These are phyloP conservation scores for Elephantulus edwardii DNA, from an alignment of 2,113 vertebrate species.

Conservation along the genomic window DNA sequence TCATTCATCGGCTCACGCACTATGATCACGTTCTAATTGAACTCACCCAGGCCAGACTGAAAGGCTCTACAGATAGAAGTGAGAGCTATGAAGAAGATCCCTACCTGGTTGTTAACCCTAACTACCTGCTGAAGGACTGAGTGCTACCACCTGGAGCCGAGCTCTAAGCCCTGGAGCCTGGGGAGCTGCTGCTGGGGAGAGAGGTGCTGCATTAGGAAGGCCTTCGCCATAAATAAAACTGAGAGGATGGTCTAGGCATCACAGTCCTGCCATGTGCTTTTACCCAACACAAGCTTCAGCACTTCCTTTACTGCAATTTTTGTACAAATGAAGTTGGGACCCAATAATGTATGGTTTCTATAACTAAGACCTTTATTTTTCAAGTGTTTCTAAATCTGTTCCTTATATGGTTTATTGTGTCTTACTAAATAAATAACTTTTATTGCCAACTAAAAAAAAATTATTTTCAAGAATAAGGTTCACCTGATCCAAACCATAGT, in stretches of 20 bases:
- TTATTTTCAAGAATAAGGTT: too few relatives aligned
- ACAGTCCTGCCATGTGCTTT: not conserved
- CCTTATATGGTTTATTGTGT: not conserved
- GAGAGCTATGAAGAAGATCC: slow-evolving; percentile 87
- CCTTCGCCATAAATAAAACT: not conserved
- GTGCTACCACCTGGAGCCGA: not conserved
- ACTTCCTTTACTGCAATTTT: not conserved
- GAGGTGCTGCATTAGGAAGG: not conserved
- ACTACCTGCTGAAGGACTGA: slow-evolving; percentile 95
- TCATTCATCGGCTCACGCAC: slow-evolving; percentile 95
- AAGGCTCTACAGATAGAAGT: slow-evolving; percentile 84
- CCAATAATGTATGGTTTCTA: not conserved
- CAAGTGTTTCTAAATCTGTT: not conserved
- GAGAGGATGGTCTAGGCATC: not conserved
- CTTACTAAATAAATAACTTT: slow-evolving; percentile 10
- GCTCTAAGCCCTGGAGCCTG: not conserved
- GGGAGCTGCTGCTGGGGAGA: not conserved
- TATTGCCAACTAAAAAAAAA: not conserved
- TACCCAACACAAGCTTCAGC: not conserved
- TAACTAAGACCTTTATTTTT: slow-evolving; percentile 38
- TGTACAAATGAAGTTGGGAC: not conserved
- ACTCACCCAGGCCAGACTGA: slow-evolving; percentile 91
- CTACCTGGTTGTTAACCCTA: slow-evolving; percentile 96
- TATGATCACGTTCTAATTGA: slow-evolving; percentile 98
- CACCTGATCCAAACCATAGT: too few relatives aligned